Evolutionary conservation across 2,113 vertebrate species (phyloP).

Genomic region (Zingel zingel): DNA sequence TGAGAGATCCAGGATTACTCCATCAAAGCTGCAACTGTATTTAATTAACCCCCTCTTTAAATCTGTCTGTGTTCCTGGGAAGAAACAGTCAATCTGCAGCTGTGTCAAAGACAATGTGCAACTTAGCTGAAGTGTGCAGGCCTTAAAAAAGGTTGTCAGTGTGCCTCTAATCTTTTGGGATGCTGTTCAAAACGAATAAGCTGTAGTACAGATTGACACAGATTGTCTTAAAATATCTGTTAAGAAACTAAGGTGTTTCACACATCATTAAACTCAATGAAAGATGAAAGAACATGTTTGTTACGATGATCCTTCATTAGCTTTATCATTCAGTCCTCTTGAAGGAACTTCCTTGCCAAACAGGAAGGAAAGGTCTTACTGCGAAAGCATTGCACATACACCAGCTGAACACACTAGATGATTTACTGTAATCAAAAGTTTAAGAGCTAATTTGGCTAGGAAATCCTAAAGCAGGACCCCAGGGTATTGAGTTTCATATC

Average conservation of each 20-base stretch:
- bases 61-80: not conserved
- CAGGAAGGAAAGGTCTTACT: not conserved
- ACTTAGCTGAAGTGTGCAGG: not conserved
- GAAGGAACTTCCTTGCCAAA: not conserved
- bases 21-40: not conserved
- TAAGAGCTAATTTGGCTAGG: not conserved
- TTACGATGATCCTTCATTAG: not conserved
- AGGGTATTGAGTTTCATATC: conserved; percentile 34
- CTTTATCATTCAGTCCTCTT: not conserved
- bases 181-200: not conserved
- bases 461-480: conserved; percentile 10
- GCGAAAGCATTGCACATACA: not conserved
- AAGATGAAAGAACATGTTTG: not conserved
- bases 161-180: conserved; percentile 1
- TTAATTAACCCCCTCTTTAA: not conserved
- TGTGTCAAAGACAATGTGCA: not conserved
- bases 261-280: not conserved
- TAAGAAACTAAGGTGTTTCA: conserved; percentile 1
- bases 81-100: not conserved
- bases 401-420: conserved; percentile 6
- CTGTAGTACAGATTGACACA: not conserved
- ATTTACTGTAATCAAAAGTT: conserved; percentile 29
- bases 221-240: not conserved
- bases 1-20: not conserved
- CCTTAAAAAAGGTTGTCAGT: not conserved